Evolutionary conservation across 2,888 invertebrate species (phyloP).

Genomic region (Arctia plantaginis): DNA sequence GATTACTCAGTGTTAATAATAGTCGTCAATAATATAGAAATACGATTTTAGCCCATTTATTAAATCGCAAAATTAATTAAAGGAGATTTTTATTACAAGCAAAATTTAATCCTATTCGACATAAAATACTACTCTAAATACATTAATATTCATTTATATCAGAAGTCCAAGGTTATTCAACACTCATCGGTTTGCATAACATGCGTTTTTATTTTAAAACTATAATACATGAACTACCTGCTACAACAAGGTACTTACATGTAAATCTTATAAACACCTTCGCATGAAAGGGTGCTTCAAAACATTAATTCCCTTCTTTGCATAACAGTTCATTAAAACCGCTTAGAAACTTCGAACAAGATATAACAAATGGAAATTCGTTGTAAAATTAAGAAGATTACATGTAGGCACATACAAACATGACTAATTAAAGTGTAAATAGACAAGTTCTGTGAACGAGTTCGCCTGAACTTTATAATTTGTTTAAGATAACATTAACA

Average conservation of each 20-base stretch:
- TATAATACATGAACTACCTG: not conserved
- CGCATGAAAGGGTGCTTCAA: not conserved
- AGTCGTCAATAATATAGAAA: not conserved
- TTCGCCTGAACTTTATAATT: not conserved
- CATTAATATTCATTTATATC: not conserved
- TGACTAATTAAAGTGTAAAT: not conserved
- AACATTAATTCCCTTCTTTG: slow-evolving; percentile 5
- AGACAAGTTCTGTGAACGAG: not conserved
- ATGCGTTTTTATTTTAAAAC: not conserved
- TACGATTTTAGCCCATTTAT: not conserved
- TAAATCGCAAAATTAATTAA: not conserved
- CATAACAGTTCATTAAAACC: slow-evolving; percentile 9
- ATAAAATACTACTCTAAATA: not conserved
- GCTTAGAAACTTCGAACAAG: slow-evolving; percentile 3
- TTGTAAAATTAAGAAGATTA: slow-evolving; percentile 7
- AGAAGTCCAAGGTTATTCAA: not conserved
- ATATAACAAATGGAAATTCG: slow-evolving; percentile 8
- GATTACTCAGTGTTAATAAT: not conserved
- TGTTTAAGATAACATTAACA: not conserved
- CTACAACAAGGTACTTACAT: not conserved
- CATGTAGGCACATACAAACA: not conserved
- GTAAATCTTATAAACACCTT: not conserved
- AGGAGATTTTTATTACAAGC: no score
- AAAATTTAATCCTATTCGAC: no score
- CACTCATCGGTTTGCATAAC: not conserved